Percentiles rank a stretch among this genome's conserved stretches.
Conservation (phyloP, 1,140 invertebrate species). For the Drosophila repleta region DNA sequence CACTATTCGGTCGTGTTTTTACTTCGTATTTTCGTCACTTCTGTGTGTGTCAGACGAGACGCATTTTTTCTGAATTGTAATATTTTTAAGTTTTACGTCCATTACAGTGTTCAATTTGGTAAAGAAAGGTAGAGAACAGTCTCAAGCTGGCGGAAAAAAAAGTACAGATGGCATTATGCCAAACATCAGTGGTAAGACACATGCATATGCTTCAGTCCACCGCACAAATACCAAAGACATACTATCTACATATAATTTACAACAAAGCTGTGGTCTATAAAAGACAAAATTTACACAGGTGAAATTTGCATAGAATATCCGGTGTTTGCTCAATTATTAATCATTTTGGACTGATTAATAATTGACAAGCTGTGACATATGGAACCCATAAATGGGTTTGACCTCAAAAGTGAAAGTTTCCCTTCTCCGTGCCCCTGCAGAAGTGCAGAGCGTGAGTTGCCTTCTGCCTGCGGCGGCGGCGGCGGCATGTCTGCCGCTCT, state of each 20-base stretch:
- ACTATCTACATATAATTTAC: conserved; percentile 1
- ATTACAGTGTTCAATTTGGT: conserved; percentile 8
- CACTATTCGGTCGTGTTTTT: conserved; percentile 34
- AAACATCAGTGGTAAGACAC: conserved; percentile 80
- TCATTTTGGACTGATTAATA: not conserved
- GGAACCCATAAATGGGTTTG: conserved; percentile 20
- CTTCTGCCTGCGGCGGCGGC: conserved; percentile 49
- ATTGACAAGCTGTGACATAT: conserved; percentile 30
- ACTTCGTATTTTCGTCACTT: conserved; percentile 35
- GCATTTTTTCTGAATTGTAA: conserved; percentile 27
- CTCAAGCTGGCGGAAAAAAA: conserved; percentile 82
- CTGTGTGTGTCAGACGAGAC: conserved; percentile 22
- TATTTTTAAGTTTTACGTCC: conserved; percentile 19
- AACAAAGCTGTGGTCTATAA: conserved; percentile 16
- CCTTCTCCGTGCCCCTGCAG: not conserved
- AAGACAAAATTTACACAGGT: not conserved
- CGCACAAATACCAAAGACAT: conserved; percentile 2
- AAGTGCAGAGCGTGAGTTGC: conserved; percentile 31
- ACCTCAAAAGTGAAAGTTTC: conserved; percentile 69
- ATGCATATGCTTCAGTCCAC: conserved; percentile 7
- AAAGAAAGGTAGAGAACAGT: conserved; percentile 26
- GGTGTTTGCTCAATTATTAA: conserved; percentile 12
- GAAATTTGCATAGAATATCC: not conserved
- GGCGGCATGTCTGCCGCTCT: conserved; percentile 28
- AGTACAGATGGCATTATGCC: conserved; percentile 81